Conservation (phyloP, 1,140 invertebrate genomes). For the Parapsyche elsis region DNA sequence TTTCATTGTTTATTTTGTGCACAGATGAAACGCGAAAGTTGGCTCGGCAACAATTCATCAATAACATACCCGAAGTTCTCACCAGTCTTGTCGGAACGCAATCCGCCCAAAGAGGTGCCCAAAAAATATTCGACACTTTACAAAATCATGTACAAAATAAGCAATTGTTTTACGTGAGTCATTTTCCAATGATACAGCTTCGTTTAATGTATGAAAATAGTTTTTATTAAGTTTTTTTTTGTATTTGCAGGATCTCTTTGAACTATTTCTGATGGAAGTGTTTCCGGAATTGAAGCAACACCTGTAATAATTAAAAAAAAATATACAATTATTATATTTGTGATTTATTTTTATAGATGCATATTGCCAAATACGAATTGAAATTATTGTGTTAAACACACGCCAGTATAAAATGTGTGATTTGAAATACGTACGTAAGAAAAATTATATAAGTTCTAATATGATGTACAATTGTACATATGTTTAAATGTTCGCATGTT, state of each 20-base stretch:
- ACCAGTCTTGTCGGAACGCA: conserved; percentile 87
- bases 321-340: neutral
- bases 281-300: conserved; percentile 78
- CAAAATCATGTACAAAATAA: conserved; percentile 90
- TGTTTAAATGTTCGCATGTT: neutral
- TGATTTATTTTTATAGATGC: no score
- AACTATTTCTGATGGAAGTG: conserved; percentile 77
- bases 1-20: neutral
- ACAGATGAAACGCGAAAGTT: conserved; percentile 71
- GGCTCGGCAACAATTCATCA: conserved; percentile 75
- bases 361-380: conserved; percentile 7
- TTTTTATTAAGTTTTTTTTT: conserved; percentile 48
- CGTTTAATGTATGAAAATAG: no score
- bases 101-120: conserved; percentile 83
- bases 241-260: conserved; percentile 77
- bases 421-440: neutral
- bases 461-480: neutral
- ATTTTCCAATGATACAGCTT: no score
- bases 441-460: neutral
- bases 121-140: conserved; percentile 88
- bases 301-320: conserved; percentile 51
- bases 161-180: conserved; percentile 90
- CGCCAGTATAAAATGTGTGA: neutral
- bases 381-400: conserved; percentile 9
- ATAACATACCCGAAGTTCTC: conserved; percentile 82